phyloP scores from a whole-genome alignment of 2,888 invertebrate genomes.

The Chalcosyrphus nemorum region DNA sequence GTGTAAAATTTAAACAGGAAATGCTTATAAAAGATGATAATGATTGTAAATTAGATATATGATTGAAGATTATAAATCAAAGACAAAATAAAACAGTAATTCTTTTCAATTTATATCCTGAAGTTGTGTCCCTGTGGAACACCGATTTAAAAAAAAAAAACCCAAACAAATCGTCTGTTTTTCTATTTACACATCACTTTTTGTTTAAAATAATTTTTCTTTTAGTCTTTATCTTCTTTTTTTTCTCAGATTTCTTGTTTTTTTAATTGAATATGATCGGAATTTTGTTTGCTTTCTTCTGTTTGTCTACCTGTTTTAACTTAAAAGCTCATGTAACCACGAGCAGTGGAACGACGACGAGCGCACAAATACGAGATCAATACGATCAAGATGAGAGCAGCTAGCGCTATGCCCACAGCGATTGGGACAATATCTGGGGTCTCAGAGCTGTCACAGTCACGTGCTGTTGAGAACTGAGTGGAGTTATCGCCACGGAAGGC shows the following conservation, averaged over 20 bases:
- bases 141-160: neutral
- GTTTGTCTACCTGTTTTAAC: slow-evolving; percentile 59
- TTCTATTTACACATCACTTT: slow-evolving; percentile 60
- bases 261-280: slow-evolving; percentile 56
- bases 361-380: slow-evolving; percentile 96
- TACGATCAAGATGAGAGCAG: slow-evolving; percentile 94
- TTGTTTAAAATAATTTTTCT: neutral
- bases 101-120: no score
- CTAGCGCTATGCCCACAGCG: slow-evolving; percentile 96
- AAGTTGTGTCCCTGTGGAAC: neutral
- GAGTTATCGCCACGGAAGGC: slow-evolving; percentile 85
- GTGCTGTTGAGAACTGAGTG: slow-evolving; percentile 86
- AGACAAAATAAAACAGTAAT: no score
- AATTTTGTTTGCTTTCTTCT: neutral
- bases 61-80: neutral
- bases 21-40: slow-evolving; percentile 21
- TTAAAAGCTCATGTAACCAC: slow-evolving; percentile 95
- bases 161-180: slow-evolving; percentile 4
- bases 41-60: slow-evolving; percentile 9
- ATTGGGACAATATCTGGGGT: slow-evolving; percentile 97
- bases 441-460: slow-evolving; percentile 88
- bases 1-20: slow-evolving; percentile 4
- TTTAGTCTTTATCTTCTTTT: slow-evolving; percentile 46
- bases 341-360: slow-evolving; percentile 90
- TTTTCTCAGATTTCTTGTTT: neutral